phyloP scores from a whole-genome alignment of 2,888 invertebrate species.

The Eilema griseolum region DNA sequence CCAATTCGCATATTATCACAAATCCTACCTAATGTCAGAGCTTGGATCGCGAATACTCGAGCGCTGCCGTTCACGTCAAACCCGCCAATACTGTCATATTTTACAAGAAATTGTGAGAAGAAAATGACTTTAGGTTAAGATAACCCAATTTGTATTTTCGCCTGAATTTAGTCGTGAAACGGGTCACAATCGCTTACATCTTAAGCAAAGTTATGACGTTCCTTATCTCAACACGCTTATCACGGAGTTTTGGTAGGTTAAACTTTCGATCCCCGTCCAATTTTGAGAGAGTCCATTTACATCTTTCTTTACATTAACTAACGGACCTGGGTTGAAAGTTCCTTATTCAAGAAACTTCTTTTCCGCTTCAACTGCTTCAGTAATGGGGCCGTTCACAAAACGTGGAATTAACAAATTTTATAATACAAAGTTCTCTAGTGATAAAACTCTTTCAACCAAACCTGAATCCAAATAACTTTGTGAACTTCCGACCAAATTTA shows the following conservation, averaged over 20 bases:
- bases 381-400: slow-evolving; percentile 41
- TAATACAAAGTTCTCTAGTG: slow-evolving; percentile 44
- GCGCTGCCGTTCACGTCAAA: slow-evolving; percentile 67
- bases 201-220: slow-evolving; percentile 26
- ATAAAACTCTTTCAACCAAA: slow-evolving; percentile 45
- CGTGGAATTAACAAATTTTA: slow-evolving; percentile 48
- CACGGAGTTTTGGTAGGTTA: slow-evolving; percentile 68
- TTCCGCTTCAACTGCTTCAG: slow-evolving; percentile 48
- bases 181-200: slow-evolving; percentile 31
- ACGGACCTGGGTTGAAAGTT: slow-evolving; percentile 58
- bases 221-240: slow-evolving; percentile 44
- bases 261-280: slow-evolving; percentile 76
- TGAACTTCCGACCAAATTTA: slow-evolving; percentile 15
- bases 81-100: slow-evolving; percentile 68
- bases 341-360: slow-evolving; percentile 53
- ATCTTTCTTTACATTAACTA: slow-evolving; percentile 72
- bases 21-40: slow-evolving; percentile 71
- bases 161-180: slow-evolving; percentile 29
- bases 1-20: slow-evolving; percentile 74
- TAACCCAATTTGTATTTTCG: slow-evolving; percentile 42
- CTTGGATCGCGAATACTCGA: slow-evolving; percentile 62
- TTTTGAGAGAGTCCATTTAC: slow-evolving; percentile 77
- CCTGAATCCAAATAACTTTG: slow-evolving; percentile 27
- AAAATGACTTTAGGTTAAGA: slow-evolving; percentile 43
- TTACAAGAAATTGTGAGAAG: slow-evolving; percentile 52